Evolutionary conservation across 1,140 invertebrate species (phyloP).

Genomic region (Nebria ingens): DNA sequence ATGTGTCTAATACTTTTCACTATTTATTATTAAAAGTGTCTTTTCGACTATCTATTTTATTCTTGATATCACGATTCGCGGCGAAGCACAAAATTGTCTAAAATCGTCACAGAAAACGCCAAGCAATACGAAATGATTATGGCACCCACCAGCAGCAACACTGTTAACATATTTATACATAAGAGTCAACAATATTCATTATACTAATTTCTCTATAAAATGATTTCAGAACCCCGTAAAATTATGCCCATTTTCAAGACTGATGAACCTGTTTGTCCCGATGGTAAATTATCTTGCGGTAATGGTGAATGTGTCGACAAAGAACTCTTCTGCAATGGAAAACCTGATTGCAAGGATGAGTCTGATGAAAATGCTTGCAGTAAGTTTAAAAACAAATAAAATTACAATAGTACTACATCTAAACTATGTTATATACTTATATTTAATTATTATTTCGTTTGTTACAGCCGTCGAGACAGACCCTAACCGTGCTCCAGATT

Average conservation of each 20-base stretch:
- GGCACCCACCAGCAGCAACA: background rate
- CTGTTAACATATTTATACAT: background rate
- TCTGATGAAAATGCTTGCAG: constrained; percentile 92
- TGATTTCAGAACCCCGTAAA: constrained; percentile 70
- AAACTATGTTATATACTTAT: background rate
- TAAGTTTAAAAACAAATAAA: constrained; percentile 58
- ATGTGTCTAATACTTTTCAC: no score
- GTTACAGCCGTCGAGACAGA: constrained; percentile 71
- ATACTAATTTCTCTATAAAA: constrained; percentile 18
- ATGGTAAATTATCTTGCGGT: constrained; percentile 79
- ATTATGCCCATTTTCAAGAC: constrained; percentile 79
- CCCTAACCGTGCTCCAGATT: constrained; percentile 81
- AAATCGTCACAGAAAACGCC: background rate
- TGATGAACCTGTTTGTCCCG: constrained; percentile 80
- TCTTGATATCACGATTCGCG: background rate
- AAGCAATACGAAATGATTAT: background rate
- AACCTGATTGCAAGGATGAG: constrained; percentile 84
- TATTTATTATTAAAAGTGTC: no score
- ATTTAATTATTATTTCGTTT: background rate
- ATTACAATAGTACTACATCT: no score
- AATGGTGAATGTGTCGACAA: constrained; percentile 84
- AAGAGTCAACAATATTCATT: background rate
- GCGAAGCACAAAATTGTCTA: background rate
- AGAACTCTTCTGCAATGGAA: constrained; percentile 86
- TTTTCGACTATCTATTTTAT: no score